A percentile compares a stretch with the other conserved stretches of the same genome.
phyloP scores from a whole-genome alignment of 2,888 invertebrate species.

The Crossocerus cetratus region DNA sequence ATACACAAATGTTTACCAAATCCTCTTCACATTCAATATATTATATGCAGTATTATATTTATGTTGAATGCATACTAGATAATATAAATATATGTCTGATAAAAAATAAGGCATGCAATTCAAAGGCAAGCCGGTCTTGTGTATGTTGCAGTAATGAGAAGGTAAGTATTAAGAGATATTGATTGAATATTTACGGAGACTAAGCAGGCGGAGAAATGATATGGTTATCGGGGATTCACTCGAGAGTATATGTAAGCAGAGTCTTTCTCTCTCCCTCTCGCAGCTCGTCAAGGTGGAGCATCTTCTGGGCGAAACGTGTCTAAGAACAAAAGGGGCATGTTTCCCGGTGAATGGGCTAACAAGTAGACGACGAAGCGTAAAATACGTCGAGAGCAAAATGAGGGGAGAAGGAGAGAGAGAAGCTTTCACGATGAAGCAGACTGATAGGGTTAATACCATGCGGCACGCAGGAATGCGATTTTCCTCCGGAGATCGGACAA shows the following conservation, averaged over 20 bases:
- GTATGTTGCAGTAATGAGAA: too few species aligned
- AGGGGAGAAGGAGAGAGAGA: constrained; percentile 15
- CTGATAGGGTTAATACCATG: constrained; percentile 49
- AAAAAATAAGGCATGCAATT: too few species aligned
- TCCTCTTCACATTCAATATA: too few species aligned
- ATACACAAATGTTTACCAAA: too few species aligned
- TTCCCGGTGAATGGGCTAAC: constrained; percentile 46
- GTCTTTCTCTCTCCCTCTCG: too few species aligned
- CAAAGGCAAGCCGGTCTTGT: too few species aligned
- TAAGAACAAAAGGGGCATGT: constrained; percentile 44
- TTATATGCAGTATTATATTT: too few species aligned
- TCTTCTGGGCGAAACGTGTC: constrained; percentile 42
- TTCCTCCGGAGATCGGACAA: constrained; percentile 16
- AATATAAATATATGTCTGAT: too few species aligned
- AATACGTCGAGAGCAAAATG: constrained; percentile 40
- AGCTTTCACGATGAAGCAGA: constrained; percentile 38
- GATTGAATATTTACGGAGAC: neutral
- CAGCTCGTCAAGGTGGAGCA: constrained; percentile 34
- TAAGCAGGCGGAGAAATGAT: constrained; percentile 40
- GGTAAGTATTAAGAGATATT: too few species aligned
- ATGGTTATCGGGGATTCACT: constrained; percentile 44
- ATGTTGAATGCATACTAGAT: too few species aligned
- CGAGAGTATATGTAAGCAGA: constrained; percentile 1
- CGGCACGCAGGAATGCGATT: constrained; percentile 54
- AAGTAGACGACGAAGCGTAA: constrained; percentile 32